Evolutionary conservation across 2,888 invertebrate genomes (phyloP).

Genomic region (Smittia aterrima): DNA sequence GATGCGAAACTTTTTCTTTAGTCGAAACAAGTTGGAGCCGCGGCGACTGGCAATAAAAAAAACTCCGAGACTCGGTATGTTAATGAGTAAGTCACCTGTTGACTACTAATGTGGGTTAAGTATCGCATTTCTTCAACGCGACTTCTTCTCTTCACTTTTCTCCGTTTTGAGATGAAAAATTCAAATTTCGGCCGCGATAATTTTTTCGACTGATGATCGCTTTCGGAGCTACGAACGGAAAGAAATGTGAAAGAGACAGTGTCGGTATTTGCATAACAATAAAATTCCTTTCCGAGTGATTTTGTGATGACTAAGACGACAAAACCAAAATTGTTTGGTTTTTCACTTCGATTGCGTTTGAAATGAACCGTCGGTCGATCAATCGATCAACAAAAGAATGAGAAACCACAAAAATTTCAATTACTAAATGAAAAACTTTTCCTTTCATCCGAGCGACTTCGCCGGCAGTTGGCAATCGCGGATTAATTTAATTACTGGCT

Average conservation of each 20-base stretch:
- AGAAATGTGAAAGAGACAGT: neutral
- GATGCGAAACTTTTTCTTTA: no score
- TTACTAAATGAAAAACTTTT: conserved; percentile 5
- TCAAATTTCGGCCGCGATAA: conserved; percentile 17
- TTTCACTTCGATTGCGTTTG: no score
- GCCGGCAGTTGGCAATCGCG: conserved; percentile 12
- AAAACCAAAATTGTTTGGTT: neutral
- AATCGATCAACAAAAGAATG: neutral
- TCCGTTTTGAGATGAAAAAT: neutral
- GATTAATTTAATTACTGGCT: neutral
- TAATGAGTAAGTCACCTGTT: conserved; percentile 10
- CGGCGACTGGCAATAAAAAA: no score
- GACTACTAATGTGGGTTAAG: conserved; percentile 13
- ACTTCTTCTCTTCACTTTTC: neutral
- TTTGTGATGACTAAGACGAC: neutral
- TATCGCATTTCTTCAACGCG: neutral
- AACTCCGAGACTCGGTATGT: no score
- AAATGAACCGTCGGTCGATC: neutral
- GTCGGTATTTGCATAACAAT: conserved; percentile 13
- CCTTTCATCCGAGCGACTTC: neutral
- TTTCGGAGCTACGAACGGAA: neutral
- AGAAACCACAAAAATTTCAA: conserved; percentile 5
- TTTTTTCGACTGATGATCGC: conserved; percentile 11
- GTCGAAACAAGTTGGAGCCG: no score
- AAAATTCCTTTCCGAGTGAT: neutral